Conservation (phyloP, 2,888 invertebrate species). For the Ormyrus labotus region DNA sequence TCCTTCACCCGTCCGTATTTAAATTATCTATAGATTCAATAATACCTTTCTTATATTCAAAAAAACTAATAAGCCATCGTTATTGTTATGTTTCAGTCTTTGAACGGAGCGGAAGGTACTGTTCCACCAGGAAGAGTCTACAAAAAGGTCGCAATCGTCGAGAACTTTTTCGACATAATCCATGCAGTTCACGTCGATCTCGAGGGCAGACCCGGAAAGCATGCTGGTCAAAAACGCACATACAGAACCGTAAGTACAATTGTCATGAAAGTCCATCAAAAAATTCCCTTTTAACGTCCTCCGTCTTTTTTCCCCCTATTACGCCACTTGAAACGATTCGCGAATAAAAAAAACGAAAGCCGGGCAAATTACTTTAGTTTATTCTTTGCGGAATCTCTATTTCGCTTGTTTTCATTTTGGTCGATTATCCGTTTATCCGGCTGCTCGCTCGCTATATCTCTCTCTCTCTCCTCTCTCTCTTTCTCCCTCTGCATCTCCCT, state of each 20-base stretch:
- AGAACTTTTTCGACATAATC: constrained; percentile 97
- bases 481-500: constrained; percentile 57
- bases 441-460: constrained; percentile 53
- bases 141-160: constrained; percentile 96
- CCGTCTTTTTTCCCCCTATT: too few species aligned
- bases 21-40: not conserved
- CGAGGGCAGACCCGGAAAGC: constrained; percentile 93
- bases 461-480: constrained; percentile 52
- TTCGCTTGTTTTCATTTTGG: constrained; percentile 43
- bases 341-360: not conserved
- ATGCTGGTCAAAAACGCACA: constrained; percentile 97
- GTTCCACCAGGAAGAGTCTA: constrained; percentile 80
- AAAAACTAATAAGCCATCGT: not conserved
- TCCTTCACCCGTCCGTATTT: constrained; percentile 5
- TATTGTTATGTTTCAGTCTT: constrained; percentile 79
- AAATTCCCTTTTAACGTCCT: too few species aligned
- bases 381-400: constrained; percentile 41
- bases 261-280: constrained; percentile 49
- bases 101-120: constrained; percentile 79
- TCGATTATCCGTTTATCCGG: constrained; percentile 49
- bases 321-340: not conserved
- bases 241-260: constrained; percentile 91
- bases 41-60: not conserved
- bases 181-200: constrained; percentile 96
- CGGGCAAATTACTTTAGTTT: constrained; percentile 40